Evolutionary conservation across 2,113 vertebrate species (phyloP).

Genomic region (Microcebus murinus): DNA sequence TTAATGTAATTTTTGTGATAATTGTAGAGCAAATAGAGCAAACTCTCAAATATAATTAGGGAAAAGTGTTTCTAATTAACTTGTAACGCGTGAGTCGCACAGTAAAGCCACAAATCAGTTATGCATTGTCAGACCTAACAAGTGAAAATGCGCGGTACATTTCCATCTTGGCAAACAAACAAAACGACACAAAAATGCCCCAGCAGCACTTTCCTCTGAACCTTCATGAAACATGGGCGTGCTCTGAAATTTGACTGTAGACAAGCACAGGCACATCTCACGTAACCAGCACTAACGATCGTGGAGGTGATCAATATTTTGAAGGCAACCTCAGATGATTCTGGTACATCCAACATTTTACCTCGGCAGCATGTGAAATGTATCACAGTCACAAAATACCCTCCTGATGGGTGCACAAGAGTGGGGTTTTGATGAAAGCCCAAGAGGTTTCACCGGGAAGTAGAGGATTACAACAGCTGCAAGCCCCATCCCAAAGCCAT

Average conservation of each 20-base stretch:
- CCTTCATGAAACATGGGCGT: background rate
- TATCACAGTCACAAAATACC: accelerated
- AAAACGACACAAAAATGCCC: background rate
- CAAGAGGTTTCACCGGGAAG: background rate
- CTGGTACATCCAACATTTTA: background rate
- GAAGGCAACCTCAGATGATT: background rate
- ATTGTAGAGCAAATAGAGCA: slow-evolving; percentile 76
- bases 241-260: background rate
- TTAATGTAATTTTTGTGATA: slow-evolving; percentile 74
- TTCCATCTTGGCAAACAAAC: slow-evolving; percentile 67
- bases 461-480: accelerated
- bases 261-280: background rate
- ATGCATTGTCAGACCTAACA: slow-evolving; percentile 73
- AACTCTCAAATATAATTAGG: slow-evolving; percentile 79
- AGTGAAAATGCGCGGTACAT: slow-evolving; percentile 66
- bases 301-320: background rate
- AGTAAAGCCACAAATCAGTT: slow-evolving; percentile 78
- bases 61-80: slow-evolving; percentile 81
- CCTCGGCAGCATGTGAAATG: accelerated
- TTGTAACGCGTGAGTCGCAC: slow-evolving; percentile 70
- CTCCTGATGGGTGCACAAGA: background rate
- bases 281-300: background rate
- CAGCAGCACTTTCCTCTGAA: background rate
- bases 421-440: background rate
- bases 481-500: background rate